Conservation (phyloP, 2,113 vertebrate species). For the Oriolus oriolus region DNA sequence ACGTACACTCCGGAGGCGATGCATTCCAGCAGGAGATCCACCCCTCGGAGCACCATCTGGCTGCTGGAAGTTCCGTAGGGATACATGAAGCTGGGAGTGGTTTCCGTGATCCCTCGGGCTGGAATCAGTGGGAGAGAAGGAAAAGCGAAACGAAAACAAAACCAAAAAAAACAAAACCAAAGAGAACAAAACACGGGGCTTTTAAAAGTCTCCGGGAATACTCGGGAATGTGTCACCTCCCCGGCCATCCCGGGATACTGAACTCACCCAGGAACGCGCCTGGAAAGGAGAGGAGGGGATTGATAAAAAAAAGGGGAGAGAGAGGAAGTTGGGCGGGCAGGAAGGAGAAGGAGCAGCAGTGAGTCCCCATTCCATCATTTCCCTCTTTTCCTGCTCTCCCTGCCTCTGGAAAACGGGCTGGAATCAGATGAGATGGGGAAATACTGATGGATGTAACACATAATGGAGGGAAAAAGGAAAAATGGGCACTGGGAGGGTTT, state of each 20-base stretch:
- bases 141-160: background rate
- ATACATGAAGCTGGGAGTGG: conserved; percentile 88
- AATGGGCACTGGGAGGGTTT: background rate
- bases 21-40: conserved; percentile 90
- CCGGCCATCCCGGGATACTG: background rate
- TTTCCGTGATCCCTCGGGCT: conserved; percentile 87
- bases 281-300: background rate
- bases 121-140: conserved; percentile 51
- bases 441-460: background rate
- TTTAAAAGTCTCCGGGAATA: background rate
- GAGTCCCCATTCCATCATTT: background rate
- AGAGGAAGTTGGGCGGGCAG: background rate
- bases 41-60: conserved; percentile 91
- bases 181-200: background rate
- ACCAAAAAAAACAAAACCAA: background rate
- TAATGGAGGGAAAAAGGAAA: background rate
- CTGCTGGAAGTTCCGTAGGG: conserved; percentile 85
- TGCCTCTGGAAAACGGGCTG: background rate
- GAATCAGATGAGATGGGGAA: background rate
- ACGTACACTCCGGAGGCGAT: conserved; percentile 96
- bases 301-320: background rate
- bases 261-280: background rate
- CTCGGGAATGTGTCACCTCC: background rate
- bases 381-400: background rate
- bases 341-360: background rate